phyloP scores from a whole-genome alignment of 2,113 vertebrate species.

The Otus sunia region DNA sequence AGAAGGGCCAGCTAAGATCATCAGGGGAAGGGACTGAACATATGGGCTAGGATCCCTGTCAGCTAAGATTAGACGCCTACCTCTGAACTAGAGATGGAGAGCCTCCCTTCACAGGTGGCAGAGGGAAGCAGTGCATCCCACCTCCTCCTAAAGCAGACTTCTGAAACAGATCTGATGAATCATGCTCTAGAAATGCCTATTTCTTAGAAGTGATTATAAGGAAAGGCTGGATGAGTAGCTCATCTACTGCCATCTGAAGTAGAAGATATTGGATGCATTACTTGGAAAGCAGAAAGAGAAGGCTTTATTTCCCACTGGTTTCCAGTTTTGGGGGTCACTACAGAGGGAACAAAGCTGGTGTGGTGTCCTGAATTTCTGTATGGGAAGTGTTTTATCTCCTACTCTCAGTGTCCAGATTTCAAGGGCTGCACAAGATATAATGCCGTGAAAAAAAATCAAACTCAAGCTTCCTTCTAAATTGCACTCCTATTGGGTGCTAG shows the following conservation, averaged over 20 bases:
- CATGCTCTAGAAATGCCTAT: not conserved
- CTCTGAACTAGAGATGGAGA: not conserved
- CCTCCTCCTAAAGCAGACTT: not conserved
- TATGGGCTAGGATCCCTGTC: not conserved
- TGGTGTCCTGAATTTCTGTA: not conserved
- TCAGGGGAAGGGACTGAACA: not conserved
- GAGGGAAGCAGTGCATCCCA: not conserved
- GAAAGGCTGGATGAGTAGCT: not conserved
- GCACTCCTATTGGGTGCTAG: not conserved
- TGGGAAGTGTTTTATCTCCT: not conserved
- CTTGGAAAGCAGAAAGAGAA: not conserved
- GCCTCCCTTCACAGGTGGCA: not conserved
- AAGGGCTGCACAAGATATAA: not conserved
- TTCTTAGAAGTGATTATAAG: not conserved
- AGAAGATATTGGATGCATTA: not conserved
- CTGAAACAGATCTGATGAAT: not conserved
- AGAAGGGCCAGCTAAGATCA: not conserved
- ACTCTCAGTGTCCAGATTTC: not conserved
- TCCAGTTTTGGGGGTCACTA: not conserved
- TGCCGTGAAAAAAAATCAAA: constrained; percentile 14
- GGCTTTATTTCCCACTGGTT: not conserved
- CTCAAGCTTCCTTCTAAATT: not conserved
- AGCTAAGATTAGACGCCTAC: not conserved
- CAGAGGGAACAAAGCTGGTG: not conserved
- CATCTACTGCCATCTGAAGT: not conserved